phyloP scores from a whole-genome alignment of 2,888 invertebrate genomes.

The Eumerus sabulonum region DNA sequence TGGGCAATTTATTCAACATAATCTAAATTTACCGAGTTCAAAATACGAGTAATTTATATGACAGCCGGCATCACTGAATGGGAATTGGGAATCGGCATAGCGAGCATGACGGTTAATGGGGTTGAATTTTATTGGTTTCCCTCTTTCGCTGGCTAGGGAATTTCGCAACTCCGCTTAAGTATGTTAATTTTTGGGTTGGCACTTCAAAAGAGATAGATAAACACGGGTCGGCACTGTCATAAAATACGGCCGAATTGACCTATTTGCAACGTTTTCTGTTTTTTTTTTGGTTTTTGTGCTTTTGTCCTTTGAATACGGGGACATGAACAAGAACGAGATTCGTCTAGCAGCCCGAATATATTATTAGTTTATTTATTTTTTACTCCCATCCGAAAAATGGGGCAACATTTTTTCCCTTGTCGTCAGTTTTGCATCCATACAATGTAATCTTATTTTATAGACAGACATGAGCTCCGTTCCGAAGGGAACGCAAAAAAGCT shows the following conservation, averaged over 20 bases:
- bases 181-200: constrained; percentile 13
- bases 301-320: too few relatives aligned
- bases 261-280: too few relatives aligned
- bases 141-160: constrained; percentile 1
- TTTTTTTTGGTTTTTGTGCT: background rate
- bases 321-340: too few relatives aligned
- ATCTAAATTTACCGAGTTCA: constrained; percentile 46
- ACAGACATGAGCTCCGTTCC: too few relatives aligned
- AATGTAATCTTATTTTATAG: too few relatives aligned
- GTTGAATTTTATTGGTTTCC: constrained; percentile 23
- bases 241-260: constrained; percentile 6
- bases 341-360: too few relatives aligned
- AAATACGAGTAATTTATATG: constrained; percentile 22
- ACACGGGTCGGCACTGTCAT: constrained; percentile 2
- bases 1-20: constrained; percentile 37
- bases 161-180: constrained; percentile 2
- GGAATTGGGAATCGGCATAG: constrained; percentile 9
- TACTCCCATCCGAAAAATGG: too few relatives aligned
- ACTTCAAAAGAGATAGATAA: constrained; percentile 34
- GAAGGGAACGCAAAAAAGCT: too few relatives aligned
- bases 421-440: background rate
- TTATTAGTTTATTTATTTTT: too few relatives aligned
- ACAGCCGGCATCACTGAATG: constrained; percentile 6
- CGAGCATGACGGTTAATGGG: constrained; percentile 1
- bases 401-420: too few relatives aligned